Conservation (phyloP, 2,888 invertebrate species). For the Microctonus aethiopoides region DNA sequence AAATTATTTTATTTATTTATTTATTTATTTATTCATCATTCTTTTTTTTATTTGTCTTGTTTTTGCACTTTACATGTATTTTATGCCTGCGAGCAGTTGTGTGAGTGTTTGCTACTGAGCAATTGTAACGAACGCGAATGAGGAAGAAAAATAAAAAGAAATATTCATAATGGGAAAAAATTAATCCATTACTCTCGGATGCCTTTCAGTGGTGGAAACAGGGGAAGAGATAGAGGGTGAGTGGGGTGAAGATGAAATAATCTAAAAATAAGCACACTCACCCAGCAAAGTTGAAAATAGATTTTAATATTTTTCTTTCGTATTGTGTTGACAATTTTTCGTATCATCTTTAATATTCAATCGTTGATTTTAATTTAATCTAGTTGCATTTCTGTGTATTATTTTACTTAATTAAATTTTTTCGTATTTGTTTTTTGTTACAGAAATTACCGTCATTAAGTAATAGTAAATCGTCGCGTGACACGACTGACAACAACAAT, state of each 20-base stretch:
- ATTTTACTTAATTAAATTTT: slow-evolving; percentile 4
- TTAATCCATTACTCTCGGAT: slow-evolving; percentile 13
- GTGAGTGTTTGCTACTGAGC: background rate
- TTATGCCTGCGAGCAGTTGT: background rate
- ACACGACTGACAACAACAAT: slow-evolving; percentile 64
- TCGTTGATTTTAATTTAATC: background rate
- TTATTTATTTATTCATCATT: background rate
- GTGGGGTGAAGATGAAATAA: background rate
- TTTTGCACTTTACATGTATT: background rate
- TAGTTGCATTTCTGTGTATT: background rate
- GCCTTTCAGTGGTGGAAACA: background rate
- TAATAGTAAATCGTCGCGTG: slow-evolving; percentile 60
- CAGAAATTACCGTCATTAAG: slow-evolving; percentile 63
- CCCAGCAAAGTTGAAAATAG: slow-evolving; percentile 6
- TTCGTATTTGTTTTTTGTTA: slow-evolving; percentile 28
- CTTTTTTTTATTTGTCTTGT: background rate
- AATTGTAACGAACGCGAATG: background rate
- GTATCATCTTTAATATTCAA: slow-evolving; percentile 14
- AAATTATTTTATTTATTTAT: background rate
- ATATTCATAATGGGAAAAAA: slow-evolving; percentile 13
- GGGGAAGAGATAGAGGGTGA: background rate
- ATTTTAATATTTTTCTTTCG: background rate
- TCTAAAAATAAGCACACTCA: too few relatives aligned
- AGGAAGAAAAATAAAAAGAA: background rate
- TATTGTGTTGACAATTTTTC: slow-evolving; percentile 5